Evolutionary conservation across 2,888 invertebrate genomes (phyloP).

Genomic region (Dicyrtoma fusca): DNA sequence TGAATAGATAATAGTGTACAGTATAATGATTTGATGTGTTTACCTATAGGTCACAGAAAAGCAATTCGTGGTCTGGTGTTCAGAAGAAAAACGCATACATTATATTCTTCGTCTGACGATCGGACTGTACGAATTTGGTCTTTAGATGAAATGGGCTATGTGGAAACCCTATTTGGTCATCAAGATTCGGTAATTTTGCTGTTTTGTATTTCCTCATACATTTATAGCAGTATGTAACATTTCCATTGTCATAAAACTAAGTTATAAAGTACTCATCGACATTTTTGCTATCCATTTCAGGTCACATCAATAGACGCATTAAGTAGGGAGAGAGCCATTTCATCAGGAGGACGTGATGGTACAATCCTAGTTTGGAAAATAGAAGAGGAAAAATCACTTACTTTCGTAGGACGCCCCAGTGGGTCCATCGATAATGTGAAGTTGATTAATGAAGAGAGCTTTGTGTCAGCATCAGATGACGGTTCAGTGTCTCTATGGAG

Average conservation of each 20-base stretch:
- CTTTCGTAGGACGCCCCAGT: slow-evolving; percentile 78
- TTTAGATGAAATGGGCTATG: slow-evolving; percentile 92
- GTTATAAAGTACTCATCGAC: too few relatives aligned
- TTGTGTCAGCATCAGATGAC: slow-evolving; percentile 89
- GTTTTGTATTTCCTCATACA: neutral
- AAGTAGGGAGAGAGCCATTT: slow-evolving; percentile 80
- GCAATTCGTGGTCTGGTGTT: slow-evolving; percentile 78
- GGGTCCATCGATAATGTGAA: slow-evolving; percentile 86
- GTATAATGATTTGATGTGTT: neutral
- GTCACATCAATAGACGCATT: slow-evolving; percentile 90
- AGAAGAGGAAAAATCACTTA: slow-evolving; percentile 92
- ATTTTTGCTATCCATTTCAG: slow-evolving; percentile 63
- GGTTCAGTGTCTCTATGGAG: slow-evolving; percentile 84
- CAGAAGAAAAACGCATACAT: slow-evolving; percentile 79
- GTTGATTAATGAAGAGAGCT: slow-evolving; percentile 90
- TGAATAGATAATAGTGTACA: neutral
- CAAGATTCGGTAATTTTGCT: slow-evolving; percentile 44
- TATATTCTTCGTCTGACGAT: slow-evolving; percentile 67
- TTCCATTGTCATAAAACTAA: too few relatives aligned
- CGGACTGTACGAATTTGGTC: slow-evolving; percentile 74
- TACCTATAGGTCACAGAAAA: slow-evolving; percentile 73
- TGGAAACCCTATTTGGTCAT: slow-evolving; percentile 74
- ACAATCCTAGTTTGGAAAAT: slow-evolving; percentile 94
- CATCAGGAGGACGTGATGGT: slow-evolving; percentile 86
- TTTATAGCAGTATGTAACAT: too few relatives aligned